phyloP scores from a whole-genome alignment of 2,888 invertebrate genomes.

The Acronicta leporina region DNA sequence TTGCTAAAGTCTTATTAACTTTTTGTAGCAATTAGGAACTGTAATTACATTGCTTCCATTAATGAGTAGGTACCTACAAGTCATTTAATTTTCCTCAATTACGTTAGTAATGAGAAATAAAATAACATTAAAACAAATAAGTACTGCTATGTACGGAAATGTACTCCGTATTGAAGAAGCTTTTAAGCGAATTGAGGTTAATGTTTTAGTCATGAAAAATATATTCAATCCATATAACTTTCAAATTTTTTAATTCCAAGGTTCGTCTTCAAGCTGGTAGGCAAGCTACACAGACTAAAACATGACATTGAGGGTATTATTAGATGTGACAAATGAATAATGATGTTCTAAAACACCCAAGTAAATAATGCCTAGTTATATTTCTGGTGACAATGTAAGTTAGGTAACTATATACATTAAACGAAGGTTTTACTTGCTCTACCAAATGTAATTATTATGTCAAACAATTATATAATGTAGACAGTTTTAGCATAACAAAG shows the following conservation, averaged over 20 bases:
- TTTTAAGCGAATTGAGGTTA: constrained; percentile 5
- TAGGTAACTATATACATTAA: too few relatives aligned
- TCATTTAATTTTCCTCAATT: background rate
- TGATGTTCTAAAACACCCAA: background rate
- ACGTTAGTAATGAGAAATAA: background rate
- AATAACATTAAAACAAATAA: background rate
- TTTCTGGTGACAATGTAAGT: background rate
- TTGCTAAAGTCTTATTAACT: background rate
- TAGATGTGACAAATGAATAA: background rate
- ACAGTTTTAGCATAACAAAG: background rate
- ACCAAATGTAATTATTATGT: too few relatives aligned
- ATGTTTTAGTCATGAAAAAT: constrained; percentile 29
- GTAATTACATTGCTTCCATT: constrained; percentile 1
- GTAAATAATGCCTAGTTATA: background rate
- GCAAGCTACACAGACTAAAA: constrained; percentile 4
- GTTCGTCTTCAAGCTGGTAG: constrained; percentile 10
- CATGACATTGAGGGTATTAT: constrained; percentile 5
- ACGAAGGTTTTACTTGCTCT: too few relatives aligned
- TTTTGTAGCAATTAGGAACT: background rate
- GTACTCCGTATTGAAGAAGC: background rate
- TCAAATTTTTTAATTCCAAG: constrained; percentile 30
- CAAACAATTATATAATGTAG: too few relatives aligned
- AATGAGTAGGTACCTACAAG: background rate
- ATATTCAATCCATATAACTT: constrained; percentile 21
- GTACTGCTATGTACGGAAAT: background rate